Conservation (phyloP, 2,888 invertebrate species). For the Scrobipalpa costella region DNA sequence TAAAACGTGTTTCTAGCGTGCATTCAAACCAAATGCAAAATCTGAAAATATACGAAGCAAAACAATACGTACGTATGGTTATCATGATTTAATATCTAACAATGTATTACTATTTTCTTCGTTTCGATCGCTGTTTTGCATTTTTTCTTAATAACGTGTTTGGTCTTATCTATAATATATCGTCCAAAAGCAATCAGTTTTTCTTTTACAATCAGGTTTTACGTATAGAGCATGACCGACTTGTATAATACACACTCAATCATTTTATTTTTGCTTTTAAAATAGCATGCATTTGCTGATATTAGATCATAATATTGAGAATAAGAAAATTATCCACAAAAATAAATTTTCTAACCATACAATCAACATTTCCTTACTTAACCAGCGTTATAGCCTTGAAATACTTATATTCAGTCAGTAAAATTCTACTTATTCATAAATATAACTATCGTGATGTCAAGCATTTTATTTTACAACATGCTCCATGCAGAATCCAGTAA, state of each 20-base stretch:
- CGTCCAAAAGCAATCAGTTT: too few relatives aligned
- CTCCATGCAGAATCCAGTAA: constrained; percentile 34
- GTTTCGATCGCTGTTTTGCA: too few relatives aligned
- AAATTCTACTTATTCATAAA: constrained; percentile 55
- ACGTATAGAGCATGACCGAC: too few relatives aligned
- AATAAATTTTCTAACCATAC: constrained; percentile 39
- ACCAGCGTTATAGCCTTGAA: constrained; percentile 50
- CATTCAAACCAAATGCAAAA: not conserved
- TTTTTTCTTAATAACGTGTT: too few relatives aligned
- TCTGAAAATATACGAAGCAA: not conserved
- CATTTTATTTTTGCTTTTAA: too few relatives aligned
- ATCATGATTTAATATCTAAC: not conserved
- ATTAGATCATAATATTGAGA: not conserved
- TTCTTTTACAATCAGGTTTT: too few relatives aligned
- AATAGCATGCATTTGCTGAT: not conserved
- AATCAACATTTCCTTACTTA: constrained; percentile 47
- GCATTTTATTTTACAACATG: constrained; percentile 58
- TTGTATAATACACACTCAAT: too few relatives aligned
- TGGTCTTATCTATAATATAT: too few relatives aligned
- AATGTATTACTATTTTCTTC: not conserved
- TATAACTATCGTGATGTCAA: constrained; percentile 38
- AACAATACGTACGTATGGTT: too few relatives aligned
- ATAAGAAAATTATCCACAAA: constrained; percentile 46
- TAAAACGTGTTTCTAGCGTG: constrained; percentile 24
- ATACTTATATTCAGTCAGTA: constrained; percentile 68